phyloP scores from a whole-genome alignment of 2,113 vertebrate genomes.

The Lophura nycthemera region DNA sequence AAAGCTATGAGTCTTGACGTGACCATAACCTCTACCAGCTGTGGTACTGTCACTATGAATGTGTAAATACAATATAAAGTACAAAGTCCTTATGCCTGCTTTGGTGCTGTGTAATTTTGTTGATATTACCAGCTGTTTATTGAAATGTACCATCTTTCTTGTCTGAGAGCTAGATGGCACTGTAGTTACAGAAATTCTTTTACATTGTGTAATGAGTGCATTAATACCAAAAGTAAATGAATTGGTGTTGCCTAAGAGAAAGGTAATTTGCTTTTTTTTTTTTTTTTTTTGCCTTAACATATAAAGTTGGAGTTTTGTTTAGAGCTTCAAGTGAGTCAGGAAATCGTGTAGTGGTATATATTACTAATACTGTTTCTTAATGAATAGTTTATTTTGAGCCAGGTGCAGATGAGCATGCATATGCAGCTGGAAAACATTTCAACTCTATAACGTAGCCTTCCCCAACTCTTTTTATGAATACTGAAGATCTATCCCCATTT shows the following conservation, averaged over 20 bases:
- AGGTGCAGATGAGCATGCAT: fast-evolving
- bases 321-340: neutral
- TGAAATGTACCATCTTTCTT: neutral
- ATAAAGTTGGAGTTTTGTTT: neutral
- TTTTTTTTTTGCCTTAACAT: too few relatives aligned
- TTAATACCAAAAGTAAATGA: neutral
- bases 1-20: neutral
- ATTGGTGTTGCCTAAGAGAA: neutral
- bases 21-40: neutral
- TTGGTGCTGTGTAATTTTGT: neutral
- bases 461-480: neutral
- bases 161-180: neutral
- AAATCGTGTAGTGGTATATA: neutral
- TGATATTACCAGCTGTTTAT: fast-evolving
- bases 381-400: neutral
- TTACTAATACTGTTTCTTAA: neutral
- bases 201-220: neutral
- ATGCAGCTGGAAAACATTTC: neutral
- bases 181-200: neutral
- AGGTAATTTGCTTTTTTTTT: neutral
- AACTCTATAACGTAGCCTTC: neutral
- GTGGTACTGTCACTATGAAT: neutral
- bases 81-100: neutral
- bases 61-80: neutral
- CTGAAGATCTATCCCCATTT: neutral